Conservation (phyloP, 2,888 invertebrate genomes). For the Macrophya annulata region DNA sequence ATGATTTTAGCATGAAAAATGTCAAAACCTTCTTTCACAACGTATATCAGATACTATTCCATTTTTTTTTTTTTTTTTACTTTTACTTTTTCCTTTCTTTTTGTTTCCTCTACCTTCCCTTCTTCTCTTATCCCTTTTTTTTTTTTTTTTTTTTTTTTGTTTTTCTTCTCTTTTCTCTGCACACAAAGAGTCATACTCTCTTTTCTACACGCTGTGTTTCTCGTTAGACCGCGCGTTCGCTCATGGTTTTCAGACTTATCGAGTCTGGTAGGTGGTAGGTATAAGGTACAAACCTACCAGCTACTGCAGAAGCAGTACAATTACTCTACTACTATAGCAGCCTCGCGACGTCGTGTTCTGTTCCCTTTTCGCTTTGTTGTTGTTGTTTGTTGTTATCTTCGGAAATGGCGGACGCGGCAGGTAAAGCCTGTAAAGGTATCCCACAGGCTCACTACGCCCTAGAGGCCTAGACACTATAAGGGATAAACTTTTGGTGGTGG, state of each 20-base stretch:
- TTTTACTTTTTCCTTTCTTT: neutral
- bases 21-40: constrained; percentile 29
- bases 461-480: neutral
- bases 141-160: no score
- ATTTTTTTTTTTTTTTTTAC: neutral
- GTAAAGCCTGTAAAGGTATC: neutral
- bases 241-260: constrained; percentile 1
- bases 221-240: neutral
- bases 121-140: neutral
- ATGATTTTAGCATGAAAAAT: constrained; percentile 43
- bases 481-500: neutral
- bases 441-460: neutral
- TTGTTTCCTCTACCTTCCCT: neutral
- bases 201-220: neutral
- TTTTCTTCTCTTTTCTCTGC: neutral
- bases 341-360: neutral
- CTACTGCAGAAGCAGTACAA: neutral
- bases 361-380: neutral
- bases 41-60: neutral
- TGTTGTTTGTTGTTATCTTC: constrained; percentile 45
- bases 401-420: neutral
- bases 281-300: neutral
- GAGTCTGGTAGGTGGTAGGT: neutral
- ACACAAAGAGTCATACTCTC: neutral
- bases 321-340: neutral